These are phyloP conservation scores for Pygathrix nemaeus DNA, from an alignment of 2,113 vertebrate genomes.

Conservation along the genomic window DNA sequence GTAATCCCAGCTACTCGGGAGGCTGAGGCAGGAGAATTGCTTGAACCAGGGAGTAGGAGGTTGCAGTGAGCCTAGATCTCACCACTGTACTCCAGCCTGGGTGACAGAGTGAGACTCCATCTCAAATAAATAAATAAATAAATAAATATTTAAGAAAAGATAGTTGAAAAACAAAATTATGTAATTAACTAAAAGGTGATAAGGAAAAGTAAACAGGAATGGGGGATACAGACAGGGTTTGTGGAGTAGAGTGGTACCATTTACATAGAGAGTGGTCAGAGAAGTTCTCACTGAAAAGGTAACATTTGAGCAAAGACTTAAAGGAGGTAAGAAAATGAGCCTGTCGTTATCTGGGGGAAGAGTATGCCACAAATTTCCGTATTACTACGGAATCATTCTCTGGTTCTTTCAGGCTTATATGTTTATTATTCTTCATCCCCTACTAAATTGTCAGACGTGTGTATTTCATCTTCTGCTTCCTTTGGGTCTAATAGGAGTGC, in stretches of 20 bases:
- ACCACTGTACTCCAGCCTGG: no score
- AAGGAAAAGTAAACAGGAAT: not conserved
- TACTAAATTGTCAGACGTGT: not conserved
- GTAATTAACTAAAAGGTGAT: not conserved
- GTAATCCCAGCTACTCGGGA: no score
- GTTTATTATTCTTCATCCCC: not conserved
- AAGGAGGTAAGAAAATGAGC: not conserved
- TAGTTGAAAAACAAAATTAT: not conserved
- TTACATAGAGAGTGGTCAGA: not conserved
- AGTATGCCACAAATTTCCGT: not conserved
- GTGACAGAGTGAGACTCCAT: no score
- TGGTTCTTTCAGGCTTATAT: not conserved
- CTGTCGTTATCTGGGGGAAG: not conserved
- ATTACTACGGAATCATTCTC: not conserved
- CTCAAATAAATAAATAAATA: no score
- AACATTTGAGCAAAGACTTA: not conserved
- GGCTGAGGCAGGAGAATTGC: no score
- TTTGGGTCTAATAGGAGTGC: constrained; percentile 53
- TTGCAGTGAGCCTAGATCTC: no score
- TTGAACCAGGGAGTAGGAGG: no score
- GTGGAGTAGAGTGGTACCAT: not conserved
- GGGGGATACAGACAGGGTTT: not conserved
- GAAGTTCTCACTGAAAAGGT: not conserved
- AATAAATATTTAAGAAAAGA: not conserved
- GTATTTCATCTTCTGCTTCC: constrained; percentile 48